These are phyloP conservation scores for Heptranchias perlo DNA, from an alignment of 2,113 vertebrate genomes.

Conservation along the genomic window DNA sequence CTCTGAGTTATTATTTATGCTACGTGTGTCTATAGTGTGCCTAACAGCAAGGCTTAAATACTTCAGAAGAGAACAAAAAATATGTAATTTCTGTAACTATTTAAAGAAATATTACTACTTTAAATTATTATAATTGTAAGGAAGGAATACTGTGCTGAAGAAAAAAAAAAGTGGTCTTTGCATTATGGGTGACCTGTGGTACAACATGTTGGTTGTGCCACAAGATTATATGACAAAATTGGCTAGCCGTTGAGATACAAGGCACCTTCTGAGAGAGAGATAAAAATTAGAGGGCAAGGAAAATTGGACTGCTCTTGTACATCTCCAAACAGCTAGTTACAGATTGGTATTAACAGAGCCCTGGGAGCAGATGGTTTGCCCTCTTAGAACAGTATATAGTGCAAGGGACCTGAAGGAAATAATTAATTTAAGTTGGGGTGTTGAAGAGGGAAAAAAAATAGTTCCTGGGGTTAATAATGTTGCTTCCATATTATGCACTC, in stretches of 20 bases:
- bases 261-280: neutral
- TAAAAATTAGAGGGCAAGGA: neutral
- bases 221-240: neutral
- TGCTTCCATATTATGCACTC: neutral
- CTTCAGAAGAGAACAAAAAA: neutral
- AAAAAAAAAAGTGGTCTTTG: neutral
- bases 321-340: neutral
- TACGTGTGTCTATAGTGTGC: neutral
- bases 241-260: neutral
- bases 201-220: too few relatives aligned
- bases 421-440: neutral
- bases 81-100: neutral
- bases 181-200: neutral
- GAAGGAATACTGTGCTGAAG: neutral
- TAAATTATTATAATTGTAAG: neutral
- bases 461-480: conserved; percentile 6
- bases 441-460: neutral
- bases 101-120: neutral
- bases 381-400: neutral
- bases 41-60: neutral
- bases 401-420: neutral
- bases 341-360: neutral
- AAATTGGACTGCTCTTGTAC: neutral
- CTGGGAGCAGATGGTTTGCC: neutral
- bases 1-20: neutral